These are phyloP conservation scores for Daubentonia madagascariensis DNA, from an alignment of 2,113 vertebrate genomes.

Conservation along the genomic window DNA sequence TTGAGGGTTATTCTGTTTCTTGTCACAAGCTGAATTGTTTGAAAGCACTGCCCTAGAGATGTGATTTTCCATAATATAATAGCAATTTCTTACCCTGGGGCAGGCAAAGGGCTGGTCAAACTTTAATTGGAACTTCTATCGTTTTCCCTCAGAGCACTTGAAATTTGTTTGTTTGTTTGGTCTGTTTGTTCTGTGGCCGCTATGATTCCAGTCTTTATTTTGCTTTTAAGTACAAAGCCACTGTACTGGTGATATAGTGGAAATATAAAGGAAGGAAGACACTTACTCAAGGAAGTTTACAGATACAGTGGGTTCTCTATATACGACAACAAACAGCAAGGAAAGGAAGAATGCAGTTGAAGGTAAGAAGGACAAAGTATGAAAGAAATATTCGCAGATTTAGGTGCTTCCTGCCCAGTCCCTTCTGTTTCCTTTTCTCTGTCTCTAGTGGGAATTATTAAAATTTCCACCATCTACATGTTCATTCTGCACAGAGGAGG, in stretches of 20 bases:
- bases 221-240: background rate
- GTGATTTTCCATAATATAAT: background rate
- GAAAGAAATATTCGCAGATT: background rate
- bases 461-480: background rate
- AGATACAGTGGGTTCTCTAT: background rate
- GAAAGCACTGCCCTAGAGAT: background rate
- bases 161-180: background rate
- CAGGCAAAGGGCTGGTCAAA: background rate
- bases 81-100: background rate
- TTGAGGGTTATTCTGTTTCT: background rate
- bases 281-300: background rate
- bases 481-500: background rate
- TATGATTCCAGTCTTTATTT: background rate
- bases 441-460: background rate
- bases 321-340: background rate
- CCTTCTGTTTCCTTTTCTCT: background rate
- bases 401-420: background rate
- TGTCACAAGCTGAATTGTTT: background rate
- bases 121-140: background rate
- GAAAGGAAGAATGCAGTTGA: background rate
- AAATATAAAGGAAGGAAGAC: background rate
- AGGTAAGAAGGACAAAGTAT: fast-evolving
- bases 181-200: background rate
- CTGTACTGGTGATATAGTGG: fast-evolving
- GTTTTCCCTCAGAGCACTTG: fast-evolving